A percentile compares a stretch with the other conserved stretches of the same genome.
These are phyloP conservation scores for Cirrhinus molitorella DNA, from an alignment of 2,797 vertebrate genomes.

Conservation along the genomic window DNA sequence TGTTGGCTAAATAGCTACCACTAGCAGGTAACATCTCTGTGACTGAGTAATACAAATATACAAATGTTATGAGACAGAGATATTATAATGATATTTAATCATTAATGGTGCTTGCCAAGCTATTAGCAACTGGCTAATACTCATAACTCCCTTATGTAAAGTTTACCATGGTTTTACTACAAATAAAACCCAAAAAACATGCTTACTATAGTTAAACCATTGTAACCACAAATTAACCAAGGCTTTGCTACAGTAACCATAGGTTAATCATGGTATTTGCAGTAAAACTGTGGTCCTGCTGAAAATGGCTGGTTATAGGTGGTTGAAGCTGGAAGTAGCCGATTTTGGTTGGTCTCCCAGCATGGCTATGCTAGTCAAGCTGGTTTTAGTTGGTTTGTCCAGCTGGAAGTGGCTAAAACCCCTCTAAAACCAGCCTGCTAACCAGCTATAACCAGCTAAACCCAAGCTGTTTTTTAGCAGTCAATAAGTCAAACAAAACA, in stretches of 20 bases:
- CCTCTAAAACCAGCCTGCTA: too few species aligned
- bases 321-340: too few species aligned
- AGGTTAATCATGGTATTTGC: not conserved
- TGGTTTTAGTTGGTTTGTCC: too few species aligned
- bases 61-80: not conserved
- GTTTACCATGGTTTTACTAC: not conserved
- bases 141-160: too few species aligned
- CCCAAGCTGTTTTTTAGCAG: too few species aligned
- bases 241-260: not conserved
- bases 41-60: not conserved
- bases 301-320: too few species aligned
- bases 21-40: not conserved
- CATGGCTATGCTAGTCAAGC: too few species aligned
- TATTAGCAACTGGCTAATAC: not conserved
- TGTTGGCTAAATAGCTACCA: too few species aligned
- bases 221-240: not conserved
- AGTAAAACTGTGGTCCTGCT: not conserved
- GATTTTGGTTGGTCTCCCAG: too few species aligned
- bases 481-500: not conserved
- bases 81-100: not conserved
- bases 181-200: not conserved
- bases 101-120: not conserved
- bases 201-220: not conserved
- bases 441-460: too few species aligned
- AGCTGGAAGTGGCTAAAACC: too few species aligned